Evolutionary conservation across 23 tunicate species (phyloP), one percentile per base, ranked within the genome.

Genomic region (Halocynthia aurantium): DNA sequence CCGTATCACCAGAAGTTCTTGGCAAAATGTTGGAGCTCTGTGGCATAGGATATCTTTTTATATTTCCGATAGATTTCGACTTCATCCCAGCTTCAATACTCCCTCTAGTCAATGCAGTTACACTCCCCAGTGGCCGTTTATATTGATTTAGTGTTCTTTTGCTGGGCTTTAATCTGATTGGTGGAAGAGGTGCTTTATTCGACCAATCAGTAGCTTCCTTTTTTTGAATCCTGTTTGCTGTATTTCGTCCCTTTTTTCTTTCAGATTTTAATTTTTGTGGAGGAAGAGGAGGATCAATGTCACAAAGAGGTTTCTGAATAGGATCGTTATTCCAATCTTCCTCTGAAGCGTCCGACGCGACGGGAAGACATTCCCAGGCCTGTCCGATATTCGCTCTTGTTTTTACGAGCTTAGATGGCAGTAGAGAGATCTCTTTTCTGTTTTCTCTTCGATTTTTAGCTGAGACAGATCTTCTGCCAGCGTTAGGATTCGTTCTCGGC

Each of bases 101-200:
- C 13, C 64, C 62, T 53, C 56, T 44, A 0, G 78, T 51, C 6
- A 74, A 6, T 2, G 78, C 78, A 54, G 78, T 74, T 0, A 74
- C 56, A 19, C 64, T 74, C 8, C 78, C 78, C 8, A 74, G 18
- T 2, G 55, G 78, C 10, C 70, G 70, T 65, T 54, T 74, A 20
- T 53, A 31, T 4, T 31, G 44, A 31, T 31, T 31, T 31, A 31
- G 4, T 31, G 44, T 31, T 31, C 44, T 31, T 31, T 31, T 31
- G 44, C 44, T 31, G 44, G 44, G 4, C 31, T 74, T 74, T 10
- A 31, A 8, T 54, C 22, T n/a, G 12, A 74, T 8, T 13, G 78
- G 78, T 56, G 57, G 21, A 22, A 54, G 78, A n/a, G 56, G 49
- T 56, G 72, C 2, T 67, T 67, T 17, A 19, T 4, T 19, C 4